These are phyloP conservation scores for Spodoptera frugiperda DNA, from an alignment of 1,140 invertebrate species.

Conservation along the genomic window DNA sequence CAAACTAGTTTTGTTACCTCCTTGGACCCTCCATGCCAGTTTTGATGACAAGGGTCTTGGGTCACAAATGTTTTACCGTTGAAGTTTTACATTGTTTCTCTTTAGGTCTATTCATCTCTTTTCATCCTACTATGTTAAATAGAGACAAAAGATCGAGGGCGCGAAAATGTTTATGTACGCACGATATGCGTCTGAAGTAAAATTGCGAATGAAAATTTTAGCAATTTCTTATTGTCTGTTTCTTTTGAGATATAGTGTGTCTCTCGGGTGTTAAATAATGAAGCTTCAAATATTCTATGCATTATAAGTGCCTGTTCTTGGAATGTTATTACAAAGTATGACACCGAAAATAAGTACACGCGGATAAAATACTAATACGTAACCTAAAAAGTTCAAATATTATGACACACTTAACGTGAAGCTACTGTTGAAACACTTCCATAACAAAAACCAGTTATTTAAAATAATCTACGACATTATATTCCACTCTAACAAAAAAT, in stretches of 20 bases:
- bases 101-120: background rate
- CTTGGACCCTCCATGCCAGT: background rate
- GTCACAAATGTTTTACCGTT: constrained; percentile 33
- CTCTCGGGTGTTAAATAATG: background rate
- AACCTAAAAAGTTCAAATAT: too few species aligned
- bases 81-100: constrained; percentile 31
- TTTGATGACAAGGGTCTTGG: constrained; percentile 32
- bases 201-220: constrained; percentile 14
- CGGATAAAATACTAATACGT: too few species aligned
- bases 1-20: constrained; percentile 23
- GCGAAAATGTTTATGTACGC: constrained; percentile 1
- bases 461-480: too few species aligned
- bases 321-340: too few species aligned
- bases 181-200: constrained; percentile 2
- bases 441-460: too few species aligned
- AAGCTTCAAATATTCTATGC: too few species aligned
- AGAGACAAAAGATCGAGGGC: constrained; percentile 8
- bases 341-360: too few species aligned
- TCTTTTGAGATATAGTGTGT: background rate
- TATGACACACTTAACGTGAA: too few species aligned
- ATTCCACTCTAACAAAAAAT: too few species aligned
- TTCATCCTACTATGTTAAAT: background rate
- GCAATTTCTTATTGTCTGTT: constrained; percentile 2
- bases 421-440: too few species aligned
- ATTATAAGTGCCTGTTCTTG: too few species aligned